These are phyloP conservation scores for Priocnemis perturbator DNA, from an alignment of 2,888 invertebrate genomes.

Conservation along the genomic window DNA sequence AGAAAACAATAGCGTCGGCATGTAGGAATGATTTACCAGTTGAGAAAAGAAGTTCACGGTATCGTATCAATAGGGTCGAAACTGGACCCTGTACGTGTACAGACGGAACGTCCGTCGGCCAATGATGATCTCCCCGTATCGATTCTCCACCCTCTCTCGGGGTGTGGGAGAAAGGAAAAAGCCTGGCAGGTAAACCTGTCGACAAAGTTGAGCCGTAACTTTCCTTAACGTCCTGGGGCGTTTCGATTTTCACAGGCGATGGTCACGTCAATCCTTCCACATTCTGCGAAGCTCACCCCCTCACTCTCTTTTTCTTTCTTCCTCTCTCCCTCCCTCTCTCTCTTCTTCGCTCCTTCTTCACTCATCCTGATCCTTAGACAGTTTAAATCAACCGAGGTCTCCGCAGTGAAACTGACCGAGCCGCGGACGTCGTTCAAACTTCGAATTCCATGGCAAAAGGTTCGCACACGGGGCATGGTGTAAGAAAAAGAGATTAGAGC, in stretches of 20 bases:
- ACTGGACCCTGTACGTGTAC: no score
- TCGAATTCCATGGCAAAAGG: not conserved
- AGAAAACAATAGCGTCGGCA: no score
- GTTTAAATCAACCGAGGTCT: slow-evolving; percentile 8
- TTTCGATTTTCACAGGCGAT: slow-evolving; percentile 25
- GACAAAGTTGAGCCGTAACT: slow-evolving; percentile 32
- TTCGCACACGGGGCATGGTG: no score
- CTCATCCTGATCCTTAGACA: not conserved
- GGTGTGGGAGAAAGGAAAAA: no score
- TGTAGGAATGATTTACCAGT: no score
- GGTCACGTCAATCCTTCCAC: slow-evolving; percentile 38
- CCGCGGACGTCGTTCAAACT: slow-evolving; percentile 8
- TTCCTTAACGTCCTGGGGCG: slow-evolving; percentile 33
- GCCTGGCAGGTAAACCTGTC: not conserved
- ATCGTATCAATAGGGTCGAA: no score
- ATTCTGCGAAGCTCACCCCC: slow-evolving; percentile 30
- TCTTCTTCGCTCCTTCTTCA: not conserved
- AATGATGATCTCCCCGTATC: no score
- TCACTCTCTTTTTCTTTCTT: slow-evolving; percentile 16
- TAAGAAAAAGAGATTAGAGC: no score
- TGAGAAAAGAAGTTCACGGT: no score
- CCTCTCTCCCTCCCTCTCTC: slow-evolving; percentile 10
- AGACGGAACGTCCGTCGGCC: no score
- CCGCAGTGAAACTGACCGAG: not conserved
- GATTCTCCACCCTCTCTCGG: no score